Evolutionary conservation across 2,113 vertebrate species (phyloP), one percentile per base, ranked within the genome.

Genomic region (Phylloscopus trochilus): DNA sequence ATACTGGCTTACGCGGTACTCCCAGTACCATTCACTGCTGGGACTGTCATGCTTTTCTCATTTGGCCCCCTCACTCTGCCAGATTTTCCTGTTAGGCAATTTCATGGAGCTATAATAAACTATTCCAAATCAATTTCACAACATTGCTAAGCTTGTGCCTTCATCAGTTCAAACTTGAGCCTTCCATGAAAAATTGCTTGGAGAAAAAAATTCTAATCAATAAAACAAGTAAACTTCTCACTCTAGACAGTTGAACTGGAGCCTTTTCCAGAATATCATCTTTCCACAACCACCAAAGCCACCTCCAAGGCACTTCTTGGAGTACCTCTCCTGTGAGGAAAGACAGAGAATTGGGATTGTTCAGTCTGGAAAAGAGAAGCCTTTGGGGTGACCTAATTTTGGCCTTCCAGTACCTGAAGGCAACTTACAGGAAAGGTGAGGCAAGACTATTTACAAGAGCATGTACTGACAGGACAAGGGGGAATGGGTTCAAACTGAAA

Each of bases 111-210:
- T 89, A 60, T 91, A 95, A 94, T 75, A 87, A 91, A 92, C 74
- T 75, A 67, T 90, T 67, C 53, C 70, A 83, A 95, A 96, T 92
- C 93, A 84, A 89, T 96, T 96, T 95, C 91, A 95, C 85, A 94
- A 84, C 64, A 70, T 64, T 75, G 41, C 56, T 92, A 95, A 93
- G 87, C 31, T 83, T 78, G 31, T 49, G 62, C 52, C 79, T 89
- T 94, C 59, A 53, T 85, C 85, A 84, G 69, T 95, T 94, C 64
- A 70, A 72, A 90, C 51, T 78, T 47, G 18, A 94, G 69, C 44
- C 78, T 91, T 81, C 72, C 70, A 83, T 53, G 52, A 88, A 92
- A 93, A 96, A 94, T 14, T 74, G 46, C 53, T 92, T 72, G 17
- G 55, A 93, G 35, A 88, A 92, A 92, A 91, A 92, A 91, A 51